A percentile compares a stretch with the other conserved stretches of the same genome.
These are phyloP conservation scores for Epinotia ramella DNA, from an alignment of 2,888 invertebrate genomes.

Conservation along the genomic window DNA sequence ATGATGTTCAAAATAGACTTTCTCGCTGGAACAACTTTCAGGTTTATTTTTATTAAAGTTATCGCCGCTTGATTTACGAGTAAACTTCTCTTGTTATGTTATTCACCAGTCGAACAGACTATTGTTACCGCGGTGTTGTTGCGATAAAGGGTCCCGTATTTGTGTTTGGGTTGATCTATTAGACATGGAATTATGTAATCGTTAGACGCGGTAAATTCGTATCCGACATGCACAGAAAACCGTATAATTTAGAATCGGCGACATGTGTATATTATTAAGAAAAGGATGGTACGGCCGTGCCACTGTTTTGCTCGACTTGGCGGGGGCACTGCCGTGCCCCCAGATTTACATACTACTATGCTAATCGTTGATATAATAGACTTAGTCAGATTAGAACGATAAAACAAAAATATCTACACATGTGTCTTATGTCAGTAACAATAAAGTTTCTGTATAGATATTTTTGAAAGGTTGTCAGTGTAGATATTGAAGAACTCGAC, in stretches of 20 bases:
- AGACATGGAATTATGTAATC: slow-evolving; percentile 12
- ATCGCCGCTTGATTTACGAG: slow-evolving; percentile 36
- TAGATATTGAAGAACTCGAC: no score
- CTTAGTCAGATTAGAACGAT: neutral
- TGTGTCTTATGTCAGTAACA: no score
- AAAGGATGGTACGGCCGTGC: no score
- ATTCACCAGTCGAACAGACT: slow-evolving; percentile 24
- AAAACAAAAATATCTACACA: neutral
- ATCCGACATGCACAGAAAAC: slow-evolving; percentile 16
- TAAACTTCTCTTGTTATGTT: slow-evolving; percentile 38
- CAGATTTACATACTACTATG: slow-evolving; percentile 1
- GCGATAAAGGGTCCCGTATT: slow-evolving; percentile 16
- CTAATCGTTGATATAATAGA: neutral
- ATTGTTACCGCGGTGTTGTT: slow-evolving; percentile 8
- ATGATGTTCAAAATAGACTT: slow-evolving; percentile 42
- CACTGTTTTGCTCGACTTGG: no score
- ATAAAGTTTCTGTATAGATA: no score
- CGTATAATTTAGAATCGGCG: slow-evolving; percentile 14
- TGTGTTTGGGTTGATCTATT: slow-evolving; percentile 23
- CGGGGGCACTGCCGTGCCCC: no score
- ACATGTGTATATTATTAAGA: neutral
- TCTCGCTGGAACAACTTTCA: slow-evolving; percentile 33
- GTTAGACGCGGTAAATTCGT: slow-evolving; percentile 16
- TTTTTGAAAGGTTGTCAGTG: no score
- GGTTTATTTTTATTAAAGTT: slow-evolving; percentile 41